Conservation (phyloP, 2,113 vertebrate genomes). For the Pygoscelis antarcticus region DNA sequence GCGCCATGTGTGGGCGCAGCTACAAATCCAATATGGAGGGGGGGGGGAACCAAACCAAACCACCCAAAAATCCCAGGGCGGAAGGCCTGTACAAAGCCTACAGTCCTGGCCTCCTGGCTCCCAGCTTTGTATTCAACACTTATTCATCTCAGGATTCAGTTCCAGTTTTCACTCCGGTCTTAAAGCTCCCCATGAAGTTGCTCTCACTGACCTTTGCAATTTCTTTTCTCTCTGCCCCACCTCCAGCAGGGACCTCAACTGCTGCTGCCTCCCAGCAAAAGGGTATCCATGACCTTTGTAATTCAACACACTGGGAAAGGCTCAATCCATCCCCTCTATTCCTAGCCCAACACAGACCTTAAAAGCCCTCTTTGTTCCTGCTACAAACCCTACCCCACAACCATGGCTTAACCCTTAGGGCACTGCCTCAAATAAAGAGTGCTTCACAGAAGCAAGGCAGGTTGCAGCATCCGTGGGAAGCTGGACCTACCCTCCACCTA, state of each 20-base stretch:
- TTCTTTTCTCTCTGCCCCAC: background rate
- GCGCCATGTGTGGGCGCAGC: background rate
- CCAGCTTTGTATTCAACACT: background rate
- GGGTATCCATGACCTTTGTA: conserved; percentile 40
- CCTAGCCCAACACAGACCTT: conserved; percentile 25
- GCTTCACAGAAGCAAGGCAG: background rate
- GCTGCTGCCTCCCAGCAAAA: conserved; percentile 24
- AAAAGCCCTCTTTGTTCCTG: conserved; percentile 59
- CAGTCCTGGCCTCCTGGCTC: background rate
- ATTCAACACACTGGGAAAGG: conserved; percentile 56
- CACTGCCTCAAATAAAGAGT: background rate
- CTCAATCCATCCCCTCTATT: conserved; percentile 39
- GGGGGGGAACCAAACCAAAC: background rate
- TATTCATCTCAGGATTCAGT: background rate
- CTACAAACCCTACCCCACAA: background rate
- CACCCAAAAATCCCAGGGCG: background rate
- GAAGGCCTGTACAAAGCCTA: background rate
- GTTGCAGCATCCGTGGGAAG: background rate
- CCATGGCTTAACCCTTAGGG: conserved; percentile 29
- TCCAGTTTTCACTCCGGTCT: background rate
- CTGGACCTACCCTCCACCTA: background rate
- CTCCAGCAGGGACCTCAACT: background rate
- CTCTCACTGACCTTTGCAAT: background rate
- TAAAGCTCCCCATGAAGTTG: background rate
- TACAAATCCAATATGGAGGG: background rate